These are phyloP conservation scores for Amniataba percoides DNA, from an alignment of 2,797 vertebrate genomes.

Conservation along the genomic window DNA sequence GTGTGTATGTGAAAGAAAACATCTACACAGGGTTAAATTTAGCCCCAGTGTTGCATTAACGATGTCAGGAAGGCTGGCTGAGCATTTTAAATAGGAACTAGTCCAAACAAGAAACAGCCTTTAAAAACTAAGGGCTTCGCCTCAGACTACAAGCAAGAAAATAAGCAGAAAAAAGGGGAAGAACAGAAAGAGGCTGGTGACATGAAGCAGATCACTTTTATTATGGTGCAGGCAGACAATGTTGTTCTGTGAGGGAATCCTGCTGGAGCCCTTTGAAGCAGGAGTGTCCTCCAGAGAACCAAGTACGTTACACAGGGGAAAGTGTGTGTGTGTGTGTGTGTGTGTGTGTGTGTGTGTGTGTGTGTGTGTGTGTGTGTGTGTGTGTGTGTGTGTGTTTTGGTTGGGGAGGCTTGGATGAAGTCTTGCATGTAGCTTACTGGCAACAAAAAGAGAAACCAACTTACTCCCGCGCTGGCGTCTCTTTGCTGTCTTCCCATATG, in stretches of 20 bases:
- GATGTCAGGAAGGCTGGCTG: slow-evolving; percentile 71
- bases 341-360: too few species aligned
- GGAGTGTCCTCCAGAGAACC: slow-evolving; percentile 75
- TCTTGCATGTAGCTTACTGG: too few species aligned
- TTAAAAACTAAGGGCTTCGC: slow-evolving; percentile 84
- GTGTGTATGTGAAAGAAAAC: slow-evolving; percentile 13
- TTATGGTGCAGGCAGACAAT: slow-evolving; percentile 85
- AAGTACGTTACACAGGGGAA: slow-evolving; percentile 46
- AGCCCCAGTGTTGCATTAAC: slow-evolving; percentile 81
- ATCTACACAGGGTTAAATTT: slow-evolving; percentile 82
- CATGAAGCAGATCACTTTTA: slow-evolving; percentile 91
- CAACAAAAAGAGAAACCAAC: too few species aligned
- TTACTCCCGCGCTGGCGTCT: too few species aligned
- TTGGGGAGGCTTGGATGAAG: too few species aligned
- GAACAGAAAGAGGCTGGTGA: slow-evolving; percentile 83
- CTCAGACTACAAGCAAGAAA: slow-evolving; percentile 72
- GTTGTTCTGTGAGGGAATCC: slow-evolving; percentile 88
- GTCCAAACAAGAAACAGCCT: slow-evolving; percentile 87
- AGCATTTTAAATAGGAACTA: slow-evolving; percentile 86
- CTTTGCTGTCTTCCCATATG: too few species aligned
- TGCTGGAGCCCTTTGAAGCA: slow-evolving; percentile 83
- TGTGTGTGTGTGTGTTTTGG: too few species aligned
- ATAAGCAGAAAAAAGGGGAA: slow-evolving; percentile 17
- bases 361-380: slow-evolving; percentile 8
- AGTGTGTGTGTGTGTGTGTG: slow-evolving; percentile 18